Evolutionary conservation across 2,797 vertebrate species (phyloP).

Genomic region (Lophius americanus): DNA sequence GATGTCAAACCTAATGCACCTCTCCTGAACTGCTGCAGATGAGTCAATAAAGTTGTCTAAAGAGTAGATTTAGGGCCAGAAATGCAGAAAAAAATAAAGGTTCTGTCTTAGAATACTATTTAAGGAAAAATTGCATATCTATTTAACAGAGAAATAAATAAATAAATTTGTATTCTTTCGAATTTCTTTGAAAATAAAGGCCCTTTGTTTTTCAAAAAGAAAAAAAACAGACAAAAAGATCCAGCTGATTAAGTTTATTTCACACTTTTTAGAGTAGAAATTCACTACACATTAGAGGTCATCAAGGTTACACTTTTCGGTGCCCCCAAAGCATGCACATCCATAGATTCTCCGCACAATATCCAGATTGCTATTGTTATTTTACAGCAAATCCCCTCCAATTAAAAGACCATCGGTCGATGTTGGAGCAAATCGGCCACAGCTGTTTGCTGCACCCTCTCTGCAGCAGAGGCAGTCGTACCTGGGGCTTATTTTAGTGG

Average conservation of each 20-base stretch:
- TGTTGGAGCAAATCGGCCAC: slow-evolving; percentile 29
- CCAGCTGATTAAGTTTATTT: slow-evolving; percentile 73
- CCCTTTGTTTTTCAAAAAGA: background rate
- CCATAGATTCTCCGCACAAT: slow-evolving; percentile 54
- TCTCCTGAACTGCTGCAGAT: background rate
- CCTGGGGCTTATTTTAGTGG: slow-evolving; percentile 73
- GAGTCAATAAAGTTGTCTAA: background rate
- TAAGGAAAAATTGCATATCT: slow-evolving; percentile 23
- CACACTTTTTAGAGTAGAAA: slow-evolving; percentile 69
- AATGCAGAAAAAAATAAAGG: background rate
- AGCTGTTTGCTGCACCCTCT: slow-evolving; percentile 49
- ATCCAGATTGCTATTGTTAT: slow-evolving; percentile 15
- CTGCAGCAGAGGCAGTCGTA: slow-evolving; percentile 57
- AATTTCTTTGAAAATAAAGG: background rate
- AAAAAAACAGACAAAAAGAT: slow-evolving; percentile 46
- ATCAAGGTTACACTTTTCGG: slow-evolving; percentile 59
- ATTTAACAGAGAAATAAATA: background rate
- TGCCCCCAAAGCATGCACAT: slow-evolving; percentile 75
- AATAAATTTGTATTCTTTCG: background rate
- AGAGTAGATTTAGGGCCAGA: background rate
- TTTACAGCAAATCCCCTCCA: slow-evolving; percentile 53
- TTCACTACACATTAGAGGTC: slow-evolving; percentile 72
- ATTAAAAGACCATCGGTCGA: slow-evolving; percentile 48
- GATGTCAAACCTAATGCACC: background rate
- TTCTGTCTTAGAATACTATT: slow-evolving; percentile 16